Conservation (phyloP, 2,113 vertebrate genomes). For the Chrysemys picta region DNA sequence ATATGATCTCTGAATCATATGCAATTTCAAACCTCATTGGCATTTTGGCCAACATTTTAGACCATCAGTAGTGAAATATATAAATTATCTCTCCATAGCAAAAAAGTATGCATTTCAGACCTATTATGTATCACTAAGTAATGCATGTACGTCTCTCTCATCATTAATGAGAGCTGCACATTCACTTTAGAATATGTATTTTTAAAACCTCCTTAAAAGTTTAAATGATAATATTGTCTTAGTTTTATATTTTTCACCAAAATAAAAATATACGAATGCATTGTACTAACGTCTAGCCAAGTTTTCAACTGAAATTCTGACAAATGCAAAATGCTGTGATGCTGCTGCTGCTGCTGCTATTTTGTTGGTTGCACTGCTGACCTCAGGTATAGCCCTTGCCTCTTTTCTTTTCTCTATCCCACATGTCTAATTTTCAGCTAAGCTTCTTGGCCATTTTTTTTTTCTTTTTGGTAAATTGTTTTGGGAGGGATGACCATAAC, state of each 20-base stretch:
- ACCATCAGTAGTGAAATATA: background rate
- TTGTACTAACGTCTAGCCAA: rapidly evolving
- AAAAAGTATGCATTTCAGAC: background rate
- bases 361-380: background rate
- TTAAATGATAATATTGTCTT: background rate
- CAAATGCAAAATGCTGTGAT: rapidly evolving
- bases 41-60: background rate
- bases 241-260: background rate
- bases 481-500: background rate
- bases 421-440: rapidly evolving
- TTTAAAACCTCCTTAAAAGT: background rate
- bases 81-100: background rate
- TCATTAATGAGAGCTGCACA: background rate
- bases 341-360: background rate
- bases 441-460: too few relatives aligned
- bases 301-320: background rate
- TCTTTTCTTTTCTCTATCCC: rapidly evolving
- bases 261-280: background rate
- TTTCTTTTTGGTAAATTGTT: too few relatives aligned
- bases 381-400: rapidly evolving
- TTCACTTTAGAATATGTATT: rapidly evolving
- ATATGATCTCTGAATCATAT: background rate
- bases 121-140: background rate
- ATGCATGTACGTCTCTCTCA: background rate
- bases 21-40: background rate